A percentile compares a stretch with the other conserved stretches of the same genome.
Conservation (phyloP, 23 tunicate species). For the Oikopleura dioica region DNA sequence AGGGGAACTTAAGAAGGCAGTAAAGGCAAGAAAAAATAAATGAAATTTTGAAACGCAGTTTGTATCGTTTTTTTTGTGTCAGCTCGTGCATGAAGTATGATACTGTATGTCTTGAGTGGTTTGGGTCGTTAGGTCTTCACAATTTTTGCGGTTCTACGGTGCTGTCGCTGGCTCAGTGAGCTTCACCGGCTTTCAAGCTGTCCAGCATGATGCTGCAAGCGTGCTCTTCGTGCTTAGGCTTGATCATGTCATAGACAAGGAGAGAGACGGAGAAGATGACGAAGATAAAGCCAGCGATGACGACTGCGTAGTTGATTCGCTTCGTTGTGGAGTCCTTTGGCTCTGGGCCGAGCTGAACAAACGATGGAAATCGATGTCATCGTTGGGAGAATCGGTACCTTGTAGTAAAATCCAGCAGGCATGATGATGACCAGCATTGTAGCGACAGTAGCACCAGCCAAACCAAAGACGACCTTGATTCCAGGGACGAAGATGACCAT, state of each 20-base stretch:
- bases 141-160: too few relatives aligned
- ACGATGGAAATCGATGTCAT: not conserved
- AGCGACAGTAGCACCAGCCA: slow-evolving; percentile 85
- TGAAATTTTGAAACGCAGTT: too few relatives aligned
- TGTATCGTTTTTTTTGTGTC: too few relatives aligned
- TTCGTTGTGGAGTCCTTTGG: not conserved
- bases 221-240: not conserved
- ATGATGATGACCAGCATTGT: slow-evolving; percentile 83
- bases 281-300: not conserved
- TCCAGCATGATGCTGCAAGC: too few relatives aligned
- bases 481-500: slow-evolving; percentile 73
- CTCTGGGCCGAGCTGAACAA: not conserved
- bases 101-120: too few relatives aligned
- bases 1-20: too few relatives aligned
- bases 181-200: too few relatives aligned
- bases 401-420: slow-evolving; percentile 49
- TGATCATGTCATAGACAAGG: not conserved
- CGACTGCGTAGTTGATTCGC: not conserved
- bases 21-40: too few relatives aligned
- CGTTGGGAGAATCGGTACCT: not conserved
- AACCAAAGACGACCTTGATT: slow-evolving; percentile 65
- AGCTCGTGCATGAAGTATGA: too few relatives aligned
- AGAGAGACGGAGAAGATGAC: not conserved
- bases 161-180: too few relatives aligned
- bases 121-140: too few relatives aligned